phyloP scores from a whole-genome alignment of 2,797 vertebrate genomes.

The Pipistrellus kuhlii region DNA sequence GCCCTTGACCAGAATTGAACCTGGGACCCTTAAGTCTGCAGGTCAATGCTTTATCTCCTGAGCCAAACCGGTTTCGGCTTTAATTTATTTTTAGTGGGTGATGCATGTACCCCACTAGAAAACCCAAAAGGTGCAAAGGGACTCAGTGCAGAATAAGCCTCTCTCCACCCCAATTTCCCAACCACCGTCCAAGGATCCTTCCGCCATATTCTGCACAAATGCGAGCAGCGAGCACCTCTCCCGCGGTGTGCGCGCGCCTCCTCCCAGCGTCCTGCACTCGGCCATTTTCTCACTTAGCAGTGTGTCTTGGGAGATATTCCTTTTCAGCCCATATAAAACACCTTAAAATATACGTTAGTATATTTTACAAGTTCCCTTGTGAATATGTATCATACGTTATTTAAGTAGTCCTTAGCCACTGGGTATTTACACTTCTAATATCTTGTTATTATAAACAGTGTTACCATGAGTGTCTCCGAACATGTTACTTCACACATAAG shows the following conservation, averaged over 20 bases:
- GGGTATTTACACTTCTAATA: neutral
- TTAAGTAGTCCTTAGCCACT: neutral
- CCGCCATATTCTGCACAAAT: neutral
- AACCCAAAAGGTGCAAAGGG: conserved; percentile 23
- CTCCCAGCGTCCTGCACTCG: neutral
- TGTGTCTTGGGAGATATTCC: neutral
- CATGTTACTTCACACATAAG: neutral
- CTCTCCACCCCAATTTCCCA: neutral
- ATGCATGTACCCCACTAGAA: neutral
- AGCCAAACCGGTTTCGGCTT: too few species aligned
- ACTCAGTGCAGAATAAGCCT: neutral
- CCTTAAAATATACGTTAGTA: neutral
- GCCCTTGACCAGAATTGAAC: too few species aligned
- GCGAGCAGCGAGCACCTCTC: neutral
- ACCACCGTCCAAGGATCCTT: neutral
- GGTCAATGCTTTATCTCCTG: too few species aligned
- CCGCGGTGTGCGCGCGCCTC: neutral
- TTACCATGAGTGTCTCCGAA: neutral
- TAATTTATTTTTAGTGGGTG: neutral
- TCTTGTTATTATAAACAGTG: neutral
- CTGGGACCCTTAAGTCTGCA: too few species aligned
- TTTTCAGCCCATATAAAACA: neutral
- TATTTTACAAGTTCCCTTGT: neutral
- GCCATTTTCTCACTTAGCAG: neutral
- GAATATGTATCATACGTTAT: neutral